Percentiles rank a stretch among this genome's conserved stretches.
These are phyloP conservation scores for Crenuchus spilurus DNA, from an alignment of 2,797 vertebrate genomes.

Conservation along the genomic window DNA sequence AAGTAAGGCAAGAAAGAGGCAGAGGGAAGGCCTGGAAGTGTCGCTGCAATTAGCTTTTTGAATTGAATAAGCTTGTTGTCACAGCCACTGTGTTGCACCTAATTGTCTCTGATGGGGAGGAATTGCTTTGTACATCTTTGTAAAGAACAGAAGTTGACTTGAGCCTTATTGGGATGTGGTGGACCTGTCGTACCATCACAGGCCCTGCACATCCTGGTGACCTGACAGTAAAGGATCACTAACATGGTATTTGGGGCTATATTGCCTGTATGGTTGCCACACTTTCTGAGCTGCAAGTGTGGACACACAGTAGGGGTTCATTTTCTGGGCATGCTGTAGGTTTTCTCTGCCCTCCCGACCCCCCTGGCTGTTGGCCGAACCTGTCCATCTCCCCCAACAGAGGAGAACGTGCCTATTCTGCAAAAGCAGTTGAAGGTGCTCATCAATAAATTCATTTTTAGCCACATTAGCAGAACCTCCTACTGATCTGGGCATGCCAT, in stretches of 20 bases:
- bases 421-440: constrained; percentile 32
- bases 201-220: constrained; percentile 51
- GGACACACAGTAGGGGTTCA: constrained; percentile 33
- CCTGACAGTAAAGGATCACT: constrained; percentile 46
- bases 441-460: constrained; percentile 54
- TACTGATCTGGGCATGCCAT: constrained; percentile 35
- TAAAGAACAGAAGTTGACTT: constrained; percentile 60
- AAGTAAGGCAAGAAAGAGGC: too few species aligned
- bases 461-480: constrained; percentile 47
- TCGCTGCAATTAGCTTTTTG: neutral
- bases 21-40: constrained; percentile 10
- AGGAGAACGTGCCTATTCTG: constrained; percentile 34
- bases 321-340: constrained; percentile 23
- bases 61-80: constrained; percentile 50
- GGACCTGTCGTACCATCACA: constrained; percentile 65
- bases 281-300: constrained; percentile 10
- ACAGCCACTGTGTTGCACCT: constrained; percentile 56
- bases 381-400: constrained; percentile 18
- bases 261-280: constrained; percentile 24
- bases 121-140: constrained; percentile 48
- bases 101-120: constrained; percentile 66
- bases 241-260: constrained; percentile 10
- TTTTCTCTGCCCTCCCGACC: constrained; percentile 19
- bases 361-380: constrained; percentile 27
- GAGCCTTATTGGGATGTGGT: constrained; percentile 58